Evolutionary conservation across 2,797 vertebrate genomes (phyloP), one percentile per base, ranked within the genome.

Genomic region (Halcyon badia): DNA sequence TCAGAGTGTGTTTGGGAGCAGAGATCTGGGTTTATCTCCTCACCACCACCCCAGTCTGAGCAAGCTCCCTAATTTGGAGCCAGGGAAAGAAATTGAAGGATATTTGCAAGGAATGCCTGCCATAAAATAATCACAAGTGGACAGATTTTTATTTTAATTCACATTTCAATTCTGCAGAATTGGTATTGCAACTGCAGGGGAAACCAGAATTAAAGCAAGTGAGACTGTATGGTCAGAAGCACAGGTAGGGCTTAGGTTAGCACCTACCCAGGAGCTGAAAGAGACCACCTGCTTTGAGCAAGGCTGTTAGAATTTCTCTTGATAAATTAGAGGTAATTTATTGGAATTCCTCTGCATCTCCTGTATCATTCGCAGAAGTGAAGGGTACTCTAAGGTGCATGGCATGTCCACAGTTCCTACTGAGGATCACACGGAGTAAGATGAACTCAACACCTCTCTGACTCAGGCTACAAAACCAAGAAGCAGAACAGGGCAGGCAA

Each of bases 61-160:
- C 35, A 91, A 95, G 19, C 9, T 65, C 49, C 57, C 37, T 42
- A 26, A 37, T 61, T 52, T 76, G 51, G 17, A 72, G 52, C 49
- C 81, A 83, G 54, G 56, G 26, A 33, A 3, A n/a, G 39, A 93
- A 91, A 76, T 24, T 24, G 30, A 61, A 78, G 19, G 28, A 87
- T 14, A 19, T 7, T 17, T 82, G 64, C 17, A 90, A 44, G 28
- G 58, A 51, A 82, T 37, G 13, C 18, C 33, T 79, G 37, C 42
- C 35, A 66, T 84, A 84, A 57, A 92, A 77, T 8, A 42, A 68
- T 39, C 65, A 44, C 30, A 18, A 66, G 31, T 21, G 52, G 28
- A 8, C 56, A 77, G 31, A 68, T 57, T 93, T 85, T 88, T 85
- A 87, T 56, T 90, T 83, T 83, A 80, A 89, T 68, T 81, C 76